Evolutionary conservation across 1,140 invertebrate genomes (phyloP), one percentile per base, ranked within the genome.

Genomic region (Drosophila virilis): DNA sequence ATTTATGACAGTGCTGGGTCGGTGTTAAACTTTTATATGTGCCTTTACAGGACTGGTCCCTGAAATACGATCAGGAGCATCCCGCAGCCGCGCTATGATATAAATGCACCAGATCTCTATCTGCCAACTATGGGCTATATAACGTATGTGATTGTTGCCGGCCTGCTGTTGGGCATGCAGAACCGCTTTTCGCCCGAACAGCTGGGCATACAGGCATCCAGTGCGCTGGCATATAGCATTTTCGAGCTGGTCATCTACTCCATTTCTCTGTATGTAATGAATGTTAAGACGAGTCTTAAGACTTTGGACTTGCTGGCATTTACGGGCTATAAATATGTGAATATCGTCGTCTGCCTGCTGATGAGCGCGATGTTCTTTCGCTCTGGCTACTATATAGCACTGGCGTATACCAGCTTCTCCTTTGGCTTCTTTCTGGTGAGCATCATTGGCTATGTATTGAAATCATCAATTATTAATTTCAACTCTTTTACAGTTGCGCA

Each of bases 31-130:
- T 1, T 9, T 46, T 8, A 32, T 35, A 1, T n/a, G 2, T 22
- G 37, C 15, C 3, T 6, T 35, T 81, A 33, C 77, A 99, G 98
- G 98, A 99, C 93, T 99, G 98, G 98, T 97, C 98, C 48, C 95
- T 99, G 37, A 97, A 97, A 92, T 99, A 98, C 91, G 97, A 98
- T 93, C 96, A 97, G 90, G 97, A 98, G 91, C 95, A 96, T 80
- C 98, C 98, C 7, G 52, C 96, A 98, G 84, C 98, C 99, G 32
- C 94, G 98, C 69, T 97, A 96, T 93, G 98, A 99, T 91, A 94
- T 98, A 46, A 99, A 99, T 94, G 98, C 98, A n/a, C 98, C 98
- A 35, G 99, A 99, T 94, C 94, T 99, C 62, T 99, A 99, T 93
- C 98, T 99, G 86, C 98, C 98, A 33, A 95, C 95, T 33, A 99